phyloP scores from a whole-genome alignment of 1,140 invertebrate genomes.

The Drosophila orosa region DNA sequence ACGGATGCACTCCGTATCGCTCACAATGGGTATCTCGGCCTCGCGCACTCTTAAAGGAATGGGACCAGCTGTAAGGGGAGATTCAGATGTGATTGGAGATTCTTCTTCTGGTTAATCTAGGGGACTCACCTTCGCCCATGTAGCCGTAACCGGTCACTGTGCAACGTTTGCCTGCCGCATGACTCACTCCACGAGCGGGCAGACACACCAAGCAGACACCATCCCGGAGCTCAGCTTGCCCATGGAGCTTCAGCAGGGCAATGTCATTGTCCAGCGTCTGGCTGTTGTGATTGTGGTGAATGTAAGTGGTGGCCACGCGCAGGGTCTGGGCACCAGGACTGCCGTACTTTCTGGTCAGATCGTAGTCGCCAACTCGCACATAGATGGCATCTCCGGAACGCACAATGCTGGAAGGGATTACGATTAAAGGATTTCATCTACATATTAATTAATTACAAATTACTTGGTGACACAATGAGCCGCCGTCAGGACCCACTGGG shows the following conservation, averaged over 20 bases:
- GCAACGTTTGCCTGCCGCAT: slow-evolving; percentile 94
- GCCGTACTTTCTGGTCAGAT: slow-evolving; percentile 93
- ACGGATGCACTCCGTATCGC: slow-evolving; percentile 94
- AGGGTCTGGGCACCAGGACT: slow-evolving; percentile 95
- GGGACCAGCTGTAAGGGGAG: slow-evolving; percentile 90
- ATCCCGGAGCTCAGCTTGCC: slow-evolving; percentile 94
- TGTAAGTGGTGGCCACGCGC: slow-evolving; percentile 95
- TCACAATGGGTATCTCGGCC: slow-evolving; percentile 96
- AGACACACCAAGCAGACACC: slow-evolving; percentile 90
- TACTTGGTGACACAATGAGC: slow-evolving; percentile 98
- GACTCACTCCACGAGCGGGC: slow-evolving; percentile 92
- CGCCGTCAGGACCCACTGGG: slow-evolving; percentile 97
- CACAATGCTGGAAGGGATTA: slow-evolving; percentile 89
- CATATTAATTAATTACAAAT: too few species aligned
- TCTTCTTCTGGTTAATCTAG: too few species aligned
- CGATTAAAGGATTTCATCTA: neutral
- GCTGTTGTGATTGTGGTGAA: slow-evolving; percentile 98
- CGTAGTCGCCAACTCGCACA: slow-evolving; percentile 96
- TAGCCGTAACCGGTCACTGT: slow-evolving; percentile 97
- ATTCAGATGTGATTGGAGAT: neutral
- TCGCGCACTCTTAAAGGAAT: slow-evolving; percentile 94
- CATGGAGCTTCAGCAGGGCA: slow-evolving; percentile 95
- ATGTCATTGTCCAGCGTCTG: slow-evolving; percentile 98
- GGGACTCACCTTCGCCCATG: slow-evolving; percentile 93
- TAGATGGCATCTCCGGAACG: slow-evolving; percentile 95